Conservation (phyloP, 2,797 vertebrate species). For the Spizella passerina region DNA sequence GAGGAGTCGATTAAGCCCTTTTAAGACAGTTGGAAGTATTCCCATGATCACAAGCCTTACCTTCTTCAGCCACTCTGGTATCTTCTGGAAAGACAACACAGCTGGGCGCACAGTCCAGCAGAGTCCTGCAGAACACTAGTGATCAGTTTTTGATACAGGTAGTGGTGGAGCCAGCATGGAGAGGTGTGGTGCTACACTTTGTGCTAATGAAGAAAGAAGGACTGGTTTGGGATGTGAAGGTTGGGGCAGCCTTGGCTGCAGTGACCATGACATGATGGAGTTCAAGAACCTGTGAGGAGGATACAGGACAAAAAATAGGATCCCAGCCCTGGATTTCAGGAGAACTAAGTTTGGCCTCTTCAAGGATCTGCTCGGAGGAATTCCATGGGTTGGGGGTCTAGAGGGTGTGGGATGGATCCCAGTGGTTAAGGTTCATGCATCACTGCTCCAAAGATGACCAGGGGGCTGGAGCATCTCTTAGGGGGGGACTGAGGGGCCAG, state of each 20-base stretch:
- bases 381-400: not conserved
- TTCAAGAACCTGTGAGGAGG: not conserved
- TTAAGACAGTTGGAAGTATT: not conserved
- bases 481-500: not conserved
- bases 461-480: not conserved
- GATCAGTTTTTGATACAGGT: not conserved
- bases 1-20: rapidly evolving
- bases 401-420: not conserved
- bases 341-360: not conserved
- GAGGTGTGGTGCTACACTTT: not conserved
- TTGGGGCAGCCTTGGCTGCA: not conserved
- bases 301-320: not conserved
- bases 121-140: not conserved
- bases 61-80: not conserved
- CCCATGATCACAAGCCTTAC: not conserved
- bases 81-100: not conserved
- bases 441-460: not conserved
- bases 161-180: not conserved
- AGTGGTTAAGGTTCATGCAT: not conserved
- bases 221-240: not conserved
- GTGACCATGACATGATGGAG: not conserved
- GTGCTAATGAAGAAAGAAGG: not conserved
- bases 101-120: not conserved
- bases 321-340: not conserved
- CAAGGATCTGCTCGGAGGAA: not conserved